These are phyloP conservation scores for Caenorhabditis becei DNA, from an alignment of 2,888 invertebrate genomes.

Conservation along the genomic window DNA sequence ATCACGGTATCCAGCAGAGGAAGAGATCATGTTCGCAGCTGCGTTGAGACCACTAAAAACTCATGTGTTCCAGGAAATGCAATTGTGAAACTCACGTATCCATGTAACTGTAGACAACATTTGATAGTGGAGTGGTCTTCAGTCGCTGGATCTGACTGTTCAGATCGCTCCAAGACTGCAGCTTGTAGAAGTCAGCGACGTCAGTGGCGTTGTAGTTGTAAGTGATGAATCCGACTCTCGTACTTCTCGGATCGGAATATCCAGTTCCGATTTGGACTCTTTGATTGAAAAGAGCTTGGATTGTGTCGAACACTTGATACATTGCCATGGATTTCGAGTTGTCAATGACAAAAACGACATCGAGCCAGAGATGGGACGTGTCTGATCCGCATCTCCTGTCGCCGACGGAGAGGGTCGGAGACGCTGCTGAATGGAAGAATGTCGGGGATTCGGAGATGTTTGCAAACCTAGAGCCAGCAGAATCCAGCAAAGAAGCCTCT, in stretches of 20 bases:
- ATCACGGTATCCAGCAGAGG: conserved; percentile 40
- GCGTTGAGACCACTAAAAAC: conserved; percentile 21
- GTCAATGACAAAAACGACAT: conserved; percentile 50
- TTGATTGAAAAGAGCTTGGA: conserved; percentile 21
- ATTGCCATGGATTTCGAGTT: conserved; percentile 9
- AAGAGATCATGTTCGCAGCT: conserved; percentile 32
- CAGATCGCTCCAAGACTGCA: conserved; percentile 27
- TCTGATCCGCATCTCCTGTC: conserved; percentile 39
- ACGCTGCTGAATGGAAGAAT: neutral
- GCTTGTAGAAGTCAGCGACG: conserved; percentile 49
- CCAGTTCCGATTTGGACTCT: conserved; percentile 42
- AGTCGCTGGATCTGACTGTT: conserved; percentile 23
- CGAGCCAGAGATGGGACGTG: conserved; percentile 35
- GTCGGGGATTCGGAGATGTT: neutral
- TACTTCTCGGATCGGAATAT: conserved; percentile 34
- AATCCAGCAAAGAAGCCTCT: neutral
- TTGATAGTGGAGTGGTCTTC: conserved; percentile 23
- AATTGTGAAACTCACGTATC: conserved; percentile 20
- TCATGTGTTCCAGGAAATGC: neutral
- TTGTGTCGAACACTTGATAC: conserved; percentile 36
- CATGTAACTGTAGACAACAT: conserved; percentile 1
- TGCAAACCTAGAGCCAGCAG: neutral
- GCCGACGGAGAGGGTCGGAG: conserved; percentile 3
- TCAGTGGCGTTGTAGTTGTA: conserved; percentile 50
- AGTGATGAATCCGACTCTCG: conserved; percentile 43